Conservation (phyloP, 2,888 invertebrate species). For the Theretra japonica region DNA sequence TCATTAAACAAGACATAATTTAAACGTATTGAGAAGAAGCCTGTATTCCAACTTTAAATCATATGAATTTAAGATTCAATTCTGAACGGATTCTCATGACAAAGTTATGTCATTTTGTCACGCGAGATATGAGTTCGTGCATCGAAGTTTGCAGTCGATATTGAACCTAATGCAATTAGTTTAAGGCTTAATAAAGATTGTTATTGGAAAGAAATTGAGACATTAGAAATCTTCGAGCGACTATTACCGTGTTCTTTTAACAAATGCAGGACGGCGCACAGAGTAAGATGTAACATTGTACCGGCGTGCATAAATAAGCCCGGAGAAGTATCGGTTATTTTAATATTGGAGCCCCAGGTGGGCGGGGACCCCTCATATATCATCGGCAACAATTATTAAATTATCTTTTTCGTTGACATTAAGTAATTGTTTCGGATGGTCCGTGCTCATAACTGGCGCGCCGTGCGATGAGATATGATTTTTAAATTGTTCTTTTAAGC, state of each 20-base stretch:
- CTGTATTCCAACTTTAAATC: conserved; percentile 56
- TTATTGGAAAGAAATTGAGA: conserved; percentile 72
- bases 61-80: conserved; percentile 51
- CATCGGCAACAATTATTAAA: conserved; percentile 83
- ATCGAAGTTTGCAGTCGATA: conserved; percentile 50
- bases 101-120: conserved; percentile 56
- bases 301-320: conserved; percentile 78
- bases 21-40: conserved; percentile 60
- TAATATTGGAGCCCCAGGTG: conserved; percentile 78
- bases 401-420: conserved; percentile 84
- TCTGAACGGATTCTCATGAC: conserved; percentile 42
- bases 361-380: conserved; percentile 78
- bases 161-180: conserved; percentile 36
- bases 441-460: conserved; percentile 68
- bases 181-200: conserved; percentile 56
- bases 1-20: conserved; percentile 85
- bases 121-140: conserved; percentile 60
- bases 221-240: conserved; percentile 82
- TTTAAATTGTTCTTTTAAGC: conserved; percentile 68
- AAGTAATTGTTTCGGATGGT: conserved; percentile 81
- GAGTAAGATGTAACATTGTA: conserved; percentile 82
- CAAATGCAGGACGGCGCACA: conserved; percentile 77
- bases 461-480: conserved; percentile 67
- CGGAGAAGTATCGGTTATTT: conserved; percentile 78
- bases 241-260: conserved; percentile 83